phyloP scores from a whole-genome alignment of 2,797 vertebrate genomes.

The Argya squamiceps region DNA sequence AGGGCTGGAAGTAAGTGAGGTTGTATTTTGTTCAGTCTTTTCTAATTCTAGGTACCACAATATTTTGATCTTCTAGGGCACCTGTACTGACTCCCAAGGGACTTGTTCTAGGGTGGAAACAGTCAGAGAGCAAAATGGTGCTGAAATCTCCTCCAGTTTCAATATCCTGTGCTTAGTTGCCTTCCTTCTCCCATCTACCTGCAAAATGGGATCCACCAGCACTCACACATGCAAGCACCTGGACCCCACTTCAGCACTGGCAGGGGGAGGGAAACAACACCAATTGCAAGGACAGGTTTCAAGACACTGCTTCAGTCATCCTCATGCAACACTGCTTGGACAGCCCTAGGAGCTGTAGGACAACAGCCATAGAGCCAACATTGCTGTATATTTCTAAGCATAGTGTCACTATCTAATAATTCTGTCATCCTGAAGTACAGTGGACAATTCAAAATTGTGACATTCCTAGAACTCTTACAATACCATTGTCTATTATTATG shows the following conservation, averaged over 20 bases:
- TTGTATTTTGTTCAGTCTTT: neutral
- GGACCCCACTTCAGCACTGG: neutral
- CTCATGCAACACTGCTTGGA: neutral
- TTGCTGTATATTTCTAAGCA: neutral
- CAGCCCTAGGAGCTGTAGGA: neutral
- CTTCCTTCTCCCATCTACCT: neutral
- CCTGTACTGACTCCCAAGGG: accelerated
- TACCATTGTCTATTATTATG: neutral
- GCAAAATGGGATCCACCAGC: neutral
- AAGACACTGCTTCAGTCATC: neutral
- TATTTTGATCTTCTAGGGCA: neutral
- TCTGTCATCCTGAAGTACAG: neutral
- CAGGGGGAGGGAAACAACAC: neutral
- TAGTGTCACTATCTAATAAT: neutral
- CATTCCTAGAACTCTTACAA: neutral
- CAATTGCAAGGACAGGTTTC: neutral
- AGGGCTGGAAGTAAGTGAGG: neutral
- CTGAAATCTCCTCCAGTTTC: neutral
- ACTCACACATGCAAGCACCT: neutral
- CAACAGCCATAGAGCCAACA: neutral
- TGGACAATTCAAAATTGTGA: neutral
- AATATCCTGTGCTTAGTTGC: neutral
- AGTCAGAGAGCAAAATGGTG: neutral
- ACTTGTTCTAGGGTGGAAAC: neutral
- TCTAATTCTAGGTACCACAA: neutral